Base-by-base conservation (phyloP, 2,113 vertebrate genomes). In the Cynocephalus volans region DNA sequence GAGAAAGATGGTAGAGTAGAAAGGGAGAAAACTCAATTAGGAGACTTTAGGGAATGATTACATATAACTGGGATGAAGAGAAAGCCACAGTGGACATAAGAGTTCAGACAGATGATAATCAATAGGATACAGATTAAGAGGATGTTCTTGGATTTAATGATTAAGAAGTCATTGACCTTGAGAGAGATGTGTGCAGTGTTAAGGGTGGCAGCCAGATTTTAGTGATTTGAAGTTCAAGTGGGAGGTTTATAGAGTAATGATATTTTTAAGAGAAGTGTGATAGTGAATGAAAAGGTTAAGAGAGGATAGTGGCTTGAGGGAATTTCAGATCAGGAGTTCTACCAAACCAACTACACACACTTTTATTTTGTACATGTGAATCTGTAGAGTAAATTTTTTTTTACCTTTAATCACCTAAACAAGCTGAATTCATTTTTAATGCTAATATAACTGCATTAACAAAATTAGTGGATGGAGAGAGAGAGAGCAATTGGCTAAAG, bases 361-460 rank as follows among this genome's bases (percentile, higher is more conserved):
- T 62, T 24, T 91, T 91, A 75, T 88, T 80, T 72, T 91, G 28
- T 88, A n/a, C 45, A 7, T 83, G 4, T 79, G 73, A 77, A 19
- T 88, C 31, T 81, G 21, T 56, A 76, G 56, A 90, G 28, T 87
- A 92, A 64, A 76, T 41, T n/a, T 64, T 76, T 89, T 69, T 76
- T 52, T 88, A 73, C 60, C 48, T 79, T 88, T 45, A 89, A n/a
- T 48, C 77, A 83, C 19, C 48, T 88, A 80, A 67, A 54, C 87
- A 86, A 80, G 65, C 89, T 88, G 60, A 54, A 79, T 36, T 92
- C 80, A 75, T 56, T 75, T 93, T 84, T 94, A 48, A 84, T 84
- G 82, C 58, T 88, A 95, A 67, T 64, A 41, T 52, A 64, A 64
- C 14, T 82, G 24, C 41, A 50, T 77, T 91, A 54, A 90, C 75